These are phyloP conservation scores for Caenorhabditis sinica DNA, from an alignment of 2,888 invertebrate species.

Conservation along the genomic window DNA sequence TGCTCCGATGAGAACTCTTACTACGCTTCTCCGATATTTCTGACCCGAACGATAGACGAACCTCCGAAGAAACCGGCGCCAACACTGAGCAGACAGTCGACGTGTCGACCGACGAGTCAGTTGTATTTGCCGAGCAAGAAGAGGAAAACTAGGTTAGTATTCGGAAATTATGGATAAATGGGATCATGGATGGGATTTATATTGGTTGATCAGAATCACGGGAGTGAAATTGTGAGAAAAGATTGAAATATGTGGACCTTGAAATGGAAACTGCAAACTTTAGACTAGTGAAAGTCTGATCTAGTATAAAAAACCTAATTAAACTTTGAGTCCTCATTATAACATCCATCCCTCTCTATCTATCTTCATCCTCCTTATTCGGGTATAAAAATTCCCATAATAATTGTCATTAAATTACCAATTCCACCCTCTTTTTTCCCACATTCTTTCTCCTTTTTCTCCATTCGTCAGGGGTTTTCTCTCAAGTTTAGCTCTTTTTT, in stretches of 20 bases:
- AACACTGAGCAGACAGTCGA: constrained; percentile 69
- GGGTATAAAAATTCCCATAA: constrained; percentile 11
- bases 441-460: not conserved
- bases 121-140: constrained; percentile 75
- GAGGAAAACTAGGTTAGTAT: constrained; percentile 60
- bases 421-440: constrained; percentile 8
- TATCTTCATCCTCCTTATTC: not conserved
- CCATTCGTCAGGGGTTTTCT: not conserved
- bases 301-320: not conserved
- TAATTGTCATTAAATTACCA: constrained; percentile 47
- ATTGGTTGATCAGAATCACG: not conserved
- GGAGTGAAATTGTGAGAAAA: too few relatives aligned
- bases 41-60: constrained; percentile 51
- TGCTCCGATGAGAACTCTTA: constrained; percentile 69
- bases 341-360: not conserved
- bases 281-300: not conserved
- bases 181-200: too few relatives aligned
- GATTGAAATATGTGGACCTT: not conserved
- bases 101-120: constrained; percentile 75
- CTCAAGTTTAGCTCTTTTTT: not conserved
- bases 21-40: constrained; percentile 65
- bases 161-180: too few relatives aligned
- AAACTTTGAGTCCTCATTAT: constrained; percentile 10
- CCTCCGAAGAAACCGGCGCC: constrained; percentile 68
- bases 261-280: not conserved